These are phyloP conservation scores for Triplophysa bombifrons DNA, from an alignment of 2,797 vertebrate species.

Conservation along the genomic window DNA sequence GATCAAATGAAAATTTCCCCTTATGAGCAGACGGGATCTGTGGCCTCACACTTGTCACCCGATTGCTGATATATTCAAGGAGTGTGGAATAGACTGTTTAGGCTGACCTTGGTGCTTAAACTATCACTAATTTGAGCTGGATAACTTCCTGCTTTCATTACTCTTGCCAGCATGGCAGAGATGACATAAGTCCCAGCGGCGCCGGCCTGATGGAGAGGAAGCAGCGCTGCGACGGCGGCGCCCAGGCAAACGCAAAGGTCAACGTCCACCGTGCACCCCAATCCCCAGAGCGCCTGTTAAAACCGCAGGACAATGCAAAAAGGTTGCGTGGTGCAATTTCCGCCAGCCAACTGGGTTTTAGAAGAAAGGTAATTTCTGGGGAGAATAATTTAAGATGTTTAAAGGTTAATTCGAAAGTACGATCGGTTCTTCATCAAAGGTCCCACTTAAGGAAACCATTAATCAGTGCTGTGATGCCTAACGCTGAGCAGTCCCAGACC, in stretches of 20 bases:
- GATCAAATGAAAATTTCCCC: not conserved
- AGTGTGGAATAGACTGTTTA: constrained; percentile 43
- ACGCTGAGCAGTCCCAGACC: not conserved
- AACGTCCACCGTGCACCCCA: constrained; percentile 38
- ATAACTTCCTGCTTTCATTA: constrained; percentile 62
- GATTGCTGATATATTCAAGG: constrained; percentile 59
- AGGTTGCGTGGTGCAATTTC: constrained; percentile 43
- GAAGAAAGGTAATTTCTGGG: constrained; percentile 26
- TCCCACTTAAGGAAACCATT: not conserved
- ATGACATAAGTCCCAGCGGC: constrained; percentile 52
- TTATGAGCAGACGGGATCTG: constrained; percentile 37
- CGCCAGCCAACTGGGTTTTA: constrained; percentile 28
- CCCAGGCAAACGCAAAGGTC: constrained; percentile 56
- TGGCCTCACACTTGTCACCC: constrained; percentile 43
- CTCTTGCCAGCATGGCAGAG: constrained; percentile 51
- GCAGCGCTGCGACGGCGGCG: constrained; percentile 44
- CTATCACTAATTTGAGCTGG: constrained; percentile 58
- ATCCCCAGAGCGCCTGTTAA: constrained; percentile 34
- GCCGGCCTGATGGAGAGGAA: constrained; percentile 58
- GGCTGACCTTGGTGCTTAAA: constrained; percentile 60
- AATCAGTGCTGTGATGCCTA: not conserved
- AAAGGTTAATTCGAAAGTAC: constrained; percentile 31
- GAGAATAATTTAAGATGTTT: constrained; percentile 32
- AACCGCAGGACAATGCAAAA: constrained; percentile 55
- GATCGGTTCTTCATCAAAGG: constrained; percentile 13